Conservation (phyloP, 2,797 vertebrate genomes). For the Anomalospiza imberbis region DNA sequence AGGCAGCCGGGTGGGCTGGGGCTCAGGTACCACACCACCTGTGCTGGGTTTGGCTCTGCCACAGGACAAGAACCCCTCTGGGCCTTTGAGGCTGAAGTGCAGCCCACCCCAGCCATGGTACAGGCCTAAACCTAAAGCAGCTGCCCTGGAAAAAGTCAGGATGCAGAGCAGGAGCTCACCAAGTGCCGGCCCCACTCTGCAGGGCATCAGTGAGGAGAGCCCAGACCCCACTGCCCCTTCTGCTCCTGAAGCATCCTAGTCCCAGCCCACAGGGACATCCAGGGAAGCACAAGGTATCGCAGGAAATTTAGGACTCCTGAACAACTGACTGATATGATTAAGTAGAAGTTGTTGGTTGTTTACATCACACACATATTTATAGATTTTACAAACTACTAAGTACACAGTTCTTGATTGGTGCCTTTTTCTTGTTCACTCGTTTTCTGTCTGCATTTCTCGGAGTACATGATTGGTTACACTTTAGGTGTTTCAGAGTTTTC, state of each 20-base stretch:
- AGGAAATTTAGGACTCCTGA: background rate
- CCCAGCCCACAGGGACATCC: background rate
- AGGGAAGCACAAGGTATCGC: background rate
- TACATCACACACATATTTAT: background rate
- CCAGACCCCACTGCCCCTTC: background rate
- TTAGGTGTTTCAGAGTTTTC: background rate
- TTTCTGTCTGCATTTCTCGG: background rate
- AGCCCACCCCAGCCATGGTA: background rate
- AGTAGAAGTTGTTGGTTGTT: background rate
- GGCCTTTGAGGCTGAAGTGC: background rate
- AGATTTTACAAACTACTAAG: background rate
- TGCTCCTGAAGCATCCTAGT: background rate
- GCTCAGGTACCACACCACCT: background rate
- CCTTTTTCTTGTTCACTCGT: background rate
- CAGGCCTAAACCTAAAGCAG: background rate
- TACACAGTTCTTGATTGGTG: background rate
- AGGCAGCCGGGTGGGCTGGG: background rate
- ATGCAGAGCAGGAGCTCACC: background rate
- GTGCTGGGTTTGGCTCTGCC: background rate
- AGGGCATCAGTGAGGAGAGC: background rate
- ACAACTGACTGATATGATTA: background rate
- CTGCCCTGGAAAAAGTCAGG: background rate
- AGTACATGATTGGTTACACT: background rate
- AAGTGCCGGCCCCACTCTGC: background rate
- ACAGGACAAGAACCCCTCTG: background rate